Evolutionary conservation across 2,797 vertebrate genomes (phyloP).

Genomic region (Emydoidea blandingii): DNA sequence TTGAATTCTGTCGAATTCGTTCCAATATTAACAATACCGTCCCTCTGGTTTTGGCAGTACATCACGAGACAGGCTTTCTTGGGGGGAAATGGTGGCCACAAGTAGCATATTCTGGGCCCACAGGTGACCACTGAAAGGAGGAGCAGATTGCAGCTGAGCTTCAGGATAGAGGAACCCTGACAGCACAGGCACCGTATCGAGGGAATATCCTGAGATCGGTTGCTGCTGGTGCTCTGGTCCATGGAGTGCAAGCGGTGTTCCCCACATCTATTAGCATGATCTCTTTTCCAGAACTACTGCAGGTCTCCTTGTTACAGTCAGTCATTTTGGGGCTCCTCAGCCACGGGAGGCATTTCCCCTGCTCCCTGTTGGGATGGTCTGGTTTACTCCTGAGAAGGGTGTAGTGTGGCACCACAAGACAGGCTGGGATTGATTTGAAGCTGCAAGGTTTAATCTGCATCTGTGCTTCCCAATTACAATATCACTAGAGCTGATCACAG

Average conservation of each 20-base stretch:
- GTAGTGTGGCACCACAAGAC: background rate
- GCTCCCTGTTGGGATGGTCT: background rate
- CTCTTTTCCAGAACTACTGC: background rate
- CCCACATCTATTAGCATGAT: background rate
- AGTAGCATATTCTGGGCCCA: too few species aligned
- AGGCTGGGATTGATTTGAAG: fast-evolving
- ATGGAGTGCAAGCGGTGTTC: background rate
- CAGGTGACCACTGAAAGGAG: background rate
- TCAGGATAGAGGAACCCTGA: background rate
- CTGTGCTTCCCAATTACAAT: background rate
- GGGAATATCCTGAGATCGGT: too few species aligned
- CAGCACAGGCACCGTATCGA: background rate
- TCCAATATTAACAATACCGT: too few species aligned
- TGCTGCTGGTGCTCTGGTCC: background rate
- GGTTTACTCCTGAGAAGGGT: background rate
- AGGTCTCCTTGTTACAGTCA: background rate
- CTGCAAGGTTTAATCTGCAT: background rate
- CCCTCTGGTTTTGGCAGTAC: background rate
- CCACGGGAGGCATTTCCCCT: background rate
- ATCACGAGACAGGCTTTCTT: background rate
- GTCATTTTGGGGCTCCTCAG: background rate
- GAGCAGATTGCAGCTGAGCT: background rate
- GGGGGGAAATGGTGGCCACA: background rate
- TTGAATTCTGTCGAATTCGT: too few species aligned
- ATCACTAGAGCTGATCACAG: background rate